Conservation (phyloP, 2,888 invertebrate species). For the Epistrophe grossulariae region DNA sequence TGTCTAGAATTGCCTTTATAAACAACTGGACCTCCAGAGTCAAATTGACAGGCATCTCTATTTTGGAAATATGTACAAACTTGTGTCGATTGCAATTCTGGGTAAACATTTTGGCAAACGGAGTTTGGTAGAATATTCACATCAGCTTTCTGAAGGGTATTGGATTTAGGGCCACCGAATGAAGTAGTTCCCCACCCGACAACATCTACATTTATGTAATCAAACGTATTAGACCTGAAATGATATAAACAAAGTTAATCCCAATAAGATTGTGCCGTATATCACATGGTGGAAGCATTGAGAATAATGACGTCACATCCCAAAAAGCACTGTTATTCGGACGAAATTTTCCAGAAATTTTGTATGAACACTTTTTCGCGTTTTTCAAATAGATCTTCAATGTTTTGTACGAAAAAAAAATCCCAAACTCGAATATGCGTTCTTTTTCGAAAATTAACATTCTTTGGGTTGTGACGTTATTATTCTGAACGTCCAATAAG, state of each 20-base stretch:
- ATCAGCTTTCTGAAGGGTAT: conserved; percentile 84
- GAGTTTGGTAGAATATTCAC: conserved; percentile 44
- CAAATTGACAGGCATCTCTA: conserved; percentile 85
- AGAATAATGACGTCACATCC: no score
- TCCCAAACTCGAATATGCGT: no score
- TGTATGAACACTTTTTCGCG: no score
- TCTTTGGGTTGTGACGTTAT: no score
- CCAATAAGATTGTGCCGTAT: no score
- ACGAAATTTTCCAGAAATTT: no score
- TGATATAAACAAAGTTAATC: not conserved
- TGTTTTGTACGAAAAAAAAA: no score
- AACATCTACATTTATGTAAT: conserved; percentile 78
- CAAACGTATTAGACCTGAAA: conserved; percentile 77
- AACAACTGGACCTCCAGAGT: conserved; percentile 86
- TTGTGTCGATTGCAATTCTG: conserved; percentile 48
- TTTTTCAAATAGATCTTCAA: no score
- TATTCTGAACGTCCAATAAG: no score
- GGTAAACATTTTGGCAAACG: conserved; percentile 31
- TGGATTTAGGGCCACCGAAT: conserved; percentile 84
- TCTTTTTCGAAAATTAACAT: no score
- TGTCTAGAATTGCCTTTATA: conserved; percentile 82
- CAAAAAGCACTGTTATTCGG: no score
- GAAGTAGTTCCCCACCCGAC: conserved; percentile 85
- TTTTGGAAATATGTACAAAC: conserved; percentile 83
- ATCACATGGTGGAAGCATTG: no score